phyloP scores from a whole-genome alignment of 2,113 vertebrate genomes.

The Rhinopomastus cyanomelas region DNA sequence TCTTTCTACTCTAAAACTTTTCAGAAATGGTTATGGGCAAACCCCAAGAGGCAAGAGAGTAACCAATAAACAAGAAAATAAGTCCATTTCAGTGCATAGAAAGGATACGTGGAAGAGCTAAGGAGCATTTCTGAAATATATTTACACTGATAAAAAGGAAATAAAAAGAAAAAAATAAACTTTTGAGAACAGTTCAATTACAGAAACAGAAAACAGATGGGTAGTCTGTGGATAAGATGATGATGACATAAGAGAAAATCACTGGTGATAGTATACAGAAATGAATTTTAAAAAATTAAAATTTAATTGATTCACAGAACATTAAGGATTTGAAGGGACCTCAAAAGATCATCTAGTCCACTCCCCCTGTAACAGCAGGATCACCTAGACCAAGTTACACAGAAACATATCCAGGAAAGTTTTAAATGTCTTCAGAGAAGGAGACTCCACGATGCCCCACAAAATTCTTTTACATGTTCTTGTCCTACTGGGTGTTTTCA shows the following conservation, averaged over 20 bases:
- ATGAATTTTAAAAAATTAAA: neutral
- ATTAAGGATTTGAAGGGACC: too few species aligned
- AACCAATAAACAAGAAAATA: neutral
- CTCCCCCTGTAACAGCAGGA: too few species aligned
- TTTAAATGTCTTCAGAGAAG: too few species aligned
- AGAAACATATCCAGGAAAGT: too few species aligned
- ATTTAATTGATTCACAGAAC: neutral
- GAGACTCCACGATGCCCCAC: too few species aligned
- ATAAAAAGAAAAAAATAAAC: neutral
- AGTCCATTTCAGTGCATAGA: neutral
- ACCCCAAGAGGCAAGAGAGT: neutral
- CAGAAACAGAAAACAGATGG: neutral
- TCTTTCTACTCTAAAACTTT: neutral
- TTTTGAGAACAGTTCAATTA: neutral
- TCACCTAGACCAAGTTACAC: too few species aligned
- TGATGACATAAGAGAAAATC: neutral
- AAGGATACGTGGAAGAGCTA: neutral
- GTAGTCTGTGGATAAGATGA: neutral
- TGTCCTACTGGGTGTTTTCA: neutral
- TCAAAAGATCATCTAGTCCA: too few species aligned
- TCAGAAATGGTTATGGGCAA: neutral
- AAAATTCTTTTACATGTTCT: neutral
- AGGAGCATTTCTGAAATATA: neutral
- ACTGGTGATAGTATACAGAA: neutral
- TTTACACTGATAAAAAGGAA: neutral